These are phyloP conservation scores for Rhamnusium bicolor DNA, from an alignment of 2,888 invertebrate species.

Conservation along the genomic window DNA sequence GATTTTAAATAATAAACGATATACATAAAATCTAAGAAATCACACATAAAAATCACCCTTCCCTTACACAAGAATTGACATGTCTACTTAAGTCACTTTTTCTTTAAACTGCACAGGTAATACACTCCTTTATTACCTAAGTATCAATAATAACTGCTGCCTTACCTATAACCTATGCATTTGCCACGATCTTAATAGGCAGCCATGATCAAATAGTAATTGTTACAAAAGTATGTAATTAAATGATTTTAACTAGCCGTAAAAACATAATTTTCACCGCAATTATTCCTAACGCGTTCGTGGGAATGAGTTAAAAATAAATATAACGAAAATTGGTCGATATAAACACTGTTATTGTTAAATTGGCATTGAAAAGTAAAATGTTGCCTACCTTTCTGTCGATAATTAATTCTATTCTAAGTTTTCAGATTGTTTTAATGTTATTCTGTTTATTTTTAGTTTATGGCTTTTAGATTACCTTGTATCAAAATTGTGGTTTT, in stretches of 20 bases:
- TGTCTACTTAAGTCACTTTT: too few species aligned
- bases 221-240: too few species aligned
- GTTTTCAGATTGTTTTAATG: neutral
- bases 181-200: too few species aligned
- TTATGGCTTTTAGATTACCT: constrained; percentile 28
- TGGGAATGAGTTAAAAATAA: constrained; percentile 3
- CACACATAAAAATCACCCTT: too few species aligned
- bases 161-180: too few species aligned
- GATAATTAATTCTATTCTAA: constrained; percentile 4
- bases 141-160: too few species aligned
- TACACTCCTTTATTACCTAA: too few species aligned
- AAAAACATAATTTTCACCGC: neutral
- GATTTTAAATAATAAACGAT: too few species aligned
- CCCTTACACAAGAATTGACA: too few species aligned
- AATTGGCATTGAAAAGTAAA: constrained; percentile 4
- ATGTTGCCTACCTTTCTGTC: neutral
- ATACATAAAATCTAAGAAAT: too few species aligned
- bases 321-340: neutral
- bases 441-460: constrained; percentile 23
- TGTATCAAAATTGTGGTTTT: constrained; percentile 21
- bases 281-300: neutral
- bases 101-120: too few species aligned
- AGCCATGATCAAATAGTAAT: neutral
- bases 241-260: neutral
- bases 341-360: neutral